Percentiles rank a stretch among this genome's conserved stretches.
Evolutionary conservation across 2,888 invertebrate genomes (phyloP).

Genomic region (Tridacna gigas): DNA sequence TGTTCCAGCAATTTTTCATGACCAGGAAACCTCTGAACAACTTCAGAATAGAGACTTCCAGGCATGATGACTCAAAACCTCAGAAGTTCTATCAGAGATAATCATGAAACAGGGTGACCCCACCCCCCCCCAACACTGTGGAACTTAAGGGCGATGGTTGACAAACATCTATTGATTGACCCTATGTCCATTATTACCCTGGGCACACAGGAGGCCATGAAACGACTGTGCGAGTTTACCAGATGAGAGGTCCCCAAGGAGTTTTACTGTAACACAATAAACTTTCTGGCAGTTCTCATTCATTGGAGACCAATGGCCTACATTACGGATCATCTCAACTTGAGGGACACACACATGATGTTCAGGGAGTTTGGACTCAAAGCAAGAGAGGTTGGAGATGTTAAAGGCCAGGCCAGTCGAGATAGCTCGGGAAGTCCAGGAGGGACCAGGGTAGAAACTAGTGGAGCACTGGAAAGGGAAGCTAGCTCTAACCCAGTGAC

Average conservation of each 20-base stretch:
- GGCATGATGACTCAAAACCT: neutral
- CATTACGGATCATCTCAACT: slow-evolving; percentile 4
- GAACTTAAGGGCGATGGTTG: neutral
- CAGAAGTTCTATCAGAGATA: too few relatives aligned
- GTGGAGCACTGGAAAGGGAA: too few relatives aligned
- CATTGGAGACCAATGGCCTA: too few relatives aligned
- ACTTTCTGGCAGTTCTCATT: too few relatives aligned
- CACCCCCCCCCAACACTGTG: neutral
- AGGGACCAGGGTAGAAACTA: neutral
- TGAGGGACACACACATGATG: neutral
- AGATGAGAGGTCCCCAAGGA: too few relatives aligned
- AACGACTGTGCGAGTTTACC: slow-evolving; percentile 6
- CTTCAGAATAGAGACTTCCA: neutral
- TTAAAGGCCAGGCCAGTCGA: neutral
- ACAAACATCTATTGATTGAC: neutral
- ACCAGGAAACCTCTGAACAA: neutral
- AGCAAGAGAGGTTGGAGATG: neutral
- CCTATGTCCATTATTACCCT: too few relatives aligned
- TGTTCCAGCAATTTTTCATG: slow-evolving; percentile 9
- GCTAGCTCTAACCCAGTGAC: too few relatives aligned
- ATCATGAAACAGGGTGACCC: neutral
- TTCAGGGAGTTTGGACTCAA: neutral
- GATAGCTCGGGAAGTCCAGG: too few relatives aligned
- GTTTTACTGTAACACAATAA: slow-evolving; percentile 14
- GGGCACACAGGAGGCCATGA: neutral